phyloP scores from a whole-genome alignment of 2,888 invertebrate species.

The Apamea epomidion region DNA sequence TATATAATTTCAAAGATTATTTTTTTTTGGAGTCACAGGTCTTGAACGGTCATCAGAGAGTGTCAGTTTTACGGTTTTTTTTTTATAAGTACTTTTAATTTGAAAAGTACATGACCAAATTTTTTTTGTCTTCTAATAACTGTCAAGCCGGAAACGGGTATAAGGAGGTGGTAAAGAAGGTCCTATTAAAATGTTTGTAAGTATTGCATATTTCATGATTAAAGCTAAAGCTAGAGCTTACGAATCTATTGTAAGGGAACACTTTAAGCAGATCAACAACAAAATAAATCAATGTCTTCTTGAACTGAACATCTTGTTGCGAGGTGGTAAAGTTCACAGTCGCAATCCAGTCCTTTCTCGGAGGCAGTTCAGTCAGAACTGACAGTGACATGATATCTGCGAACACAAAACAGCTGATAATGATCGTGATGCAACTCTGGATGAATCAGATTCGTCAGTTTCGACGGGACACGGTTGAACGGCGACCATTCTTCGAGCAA shows the following conservation, averaged over 20 bases:
- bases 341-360: conserved; percentile 75
- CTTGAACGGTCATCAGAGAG: no score
- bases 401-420: conserved; percentile 9
- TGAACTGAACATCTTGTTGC: conserved; percentile 81
- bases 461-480: conserved; percentile 55
- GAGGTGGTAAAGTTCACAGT: conserved; percentile 75
- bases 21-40: no score
- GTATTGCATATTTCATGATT: background rate
- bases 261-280: conserved; percentile 78
- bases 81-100: background rate
- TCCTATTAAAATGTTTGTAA: background rate
- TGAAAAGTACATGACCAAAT: background rate
- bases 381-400: conserved; percentile 77
- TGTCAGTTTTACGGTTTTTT: background rate
- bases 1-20: no score
- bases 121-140: background rate
- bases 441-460: conserved; percentile 47
- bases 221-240: conserved; percentile 68
- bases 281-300: conserved; percentile 79
- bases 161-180: background rate
- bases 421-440: conserved; percentile 38
- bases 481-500: conserved; percentile 51
- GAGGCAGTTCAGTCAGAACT: conserved; percentile 81
- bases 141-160: background rate
- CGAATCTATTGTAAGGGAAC: conserved; percentile 78